Base-by-base conservation (phyloP, 2,888 invertebrate genomes). In the Platynereis dumerilii region DNA sequence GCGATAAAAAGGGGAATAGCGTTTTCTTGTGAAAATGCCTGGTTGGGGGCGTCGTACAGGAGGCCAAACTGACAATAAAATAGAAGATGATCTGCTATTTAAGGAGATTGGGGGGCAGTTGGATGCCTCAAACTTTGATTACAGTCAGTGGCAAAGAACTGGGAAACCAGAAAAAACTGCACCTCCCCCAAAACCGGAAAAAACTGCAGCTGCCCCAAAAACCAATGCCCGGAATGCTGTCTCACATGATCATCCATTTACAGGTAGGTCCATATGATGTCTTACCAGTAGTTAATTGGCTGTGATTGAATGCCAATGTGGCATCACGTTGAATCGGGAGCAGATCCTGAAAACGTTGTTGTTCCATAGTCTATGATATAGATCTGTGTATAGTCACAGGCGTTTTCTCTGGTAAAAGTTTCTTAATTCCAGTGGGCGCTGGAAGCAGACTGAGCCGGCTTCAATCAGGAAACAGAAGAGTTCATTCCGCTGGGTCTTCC, bases 41-140 rank as follows among this genome's bases (percentile, higher is more conserved):
- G 62, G 62, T 2, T 62, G 62, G 62, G 62, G 62, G 17, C 42
- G 62, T 3, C 56, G 62, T 22, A 27, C 45, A 15, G 56, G 45
- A 3, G 61, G 45, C 7, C 55, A 64, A n/a, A 17, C 29, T 10
- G 60, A 56, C 17, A 45, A 34, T n/a, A 62, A 64, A 45, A 45
- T 70, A 20, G 68, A 70, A 60, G 68, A 69, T 60, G 70, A 70
- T 60, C 65, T 57, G 39, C 59, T 70, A 15, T 70, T 70, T 45
- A 64, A 65, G 22, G 60, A 64, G 34, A 70, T 70, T 29, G 70
- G 70, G 22, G 70, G 69, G 3, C 69, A 70, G 60, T 61, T 70
- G 2, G 66, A 67, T 22, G 68, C 54, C 12, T 27, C 65, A 3
- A 70, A 69, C 29, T 69, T 70, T 64, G 70, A 70, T 54, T 70